Conservation (phyloP, 2,797 vertebrate species). For the Telmatherina bonti region DNA sequence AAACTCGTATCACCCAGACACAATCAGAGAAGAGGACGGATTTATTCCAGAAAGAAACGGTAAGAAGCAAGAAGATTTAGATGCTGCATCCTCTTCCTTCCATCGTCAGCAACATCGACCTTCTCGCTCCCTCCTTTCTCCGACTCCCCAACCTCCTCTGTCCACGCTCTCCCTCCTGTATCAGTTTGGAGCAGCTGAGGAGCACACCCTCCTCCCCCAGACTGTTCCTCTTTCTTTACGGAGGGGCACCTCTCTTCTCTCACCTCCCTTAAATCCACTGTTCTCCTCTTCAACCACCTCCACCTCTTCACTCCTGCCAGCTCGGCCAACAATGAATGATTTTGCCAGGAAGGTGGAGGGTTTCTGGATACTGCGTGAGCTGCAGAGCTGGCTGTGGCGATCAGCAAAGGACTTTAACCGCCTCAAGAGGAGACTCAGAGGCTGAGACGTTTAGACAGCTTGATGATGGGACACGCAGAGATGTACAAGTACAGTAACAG, state of each 20-base stretch:
- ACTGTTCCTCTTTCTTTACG: slow-evolving; percentile 70
- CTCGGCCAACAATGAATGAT: slow-evolving; percentile 86
- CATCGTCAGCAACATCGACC: slow-evolving; percentile 66
- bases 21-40: slow-evolving; percentile 56
- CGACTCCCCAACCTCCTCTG: slow-evolving; percentile 75
- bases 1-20: slow-evolving; percentile 44
- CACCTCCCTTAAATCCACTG: slow-evolving; percentile 58
- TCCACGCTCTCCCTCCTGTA: slow-evolving; percentile 84
- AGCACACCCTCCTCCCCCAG: slow-evolving; percentile 75
- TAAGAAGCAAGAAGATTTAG: slow-evolving; percentile 24
- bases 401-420: slow-evolving; percentile 97
- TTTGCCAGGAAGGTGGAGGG: slow-evolving; percentile 96
- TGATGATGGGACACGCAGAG: slow-evolving; percentile 22
- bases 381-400: slow-evolving; percentile 97
- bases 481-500: slow-evolving; percentile 31
- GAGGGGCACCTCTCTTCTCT: slow-evolving; percentile 69
- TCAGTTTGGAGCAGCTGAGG: slow-evolving; percentile 73
- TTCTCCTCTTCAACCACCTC: slow-evolving; percentile 60
- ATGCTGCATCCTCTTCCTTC: slow-evolving; percentile 49
- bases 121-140: slow-evolving; percentile 75
- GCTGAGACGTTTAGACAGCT: slow-evolving; percentile 45
- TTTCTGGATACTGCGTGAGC: slow-evolving; percentile 96
- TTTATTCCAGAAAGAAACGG: slow-evolving; percentile 33
- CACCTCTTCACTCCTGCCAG: slow-evolving; percentile 60
- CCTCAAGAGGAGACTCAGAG: slow-evolving; percentile 88